Base-by-base conservation (phyloP, 2,113 vertebrate genomes). In the Donacobius atricapilla region DNA sequence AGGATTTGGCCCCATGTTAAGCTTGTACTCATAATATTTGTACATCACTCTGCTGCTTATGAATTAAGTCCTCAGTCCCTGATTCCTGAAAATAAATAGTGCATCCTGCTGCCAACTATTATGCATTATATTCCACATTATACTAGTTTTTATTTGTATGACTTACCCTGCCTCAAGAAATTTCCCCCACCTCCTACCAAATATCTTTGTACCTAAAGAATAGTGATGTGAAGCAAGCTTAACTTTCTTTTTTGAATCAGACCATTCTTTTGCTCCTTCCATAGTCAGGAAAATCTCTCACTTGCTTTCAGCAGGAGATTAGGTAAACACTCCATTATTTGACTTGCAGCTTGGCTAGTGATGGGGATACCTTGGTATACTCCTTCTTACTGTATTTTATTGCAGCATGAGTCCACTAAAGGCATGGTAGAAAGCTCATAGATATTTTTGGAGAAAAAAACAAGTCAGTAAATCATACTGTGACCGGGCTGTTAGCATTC, bases 61-160 rank as follows among this genome's bases (percentile, higher is more conserved):
- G 82, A 95, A 90, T 94, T 94, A 93, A 88, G 35, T 80, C 89
- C 84, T 95, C 37, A 51, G 73, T 85, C 47, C 13, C 37, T 72
- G 92, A 79, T 87, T 91, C 57, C 47, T 37, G 20, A 94, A 96
- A 93, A 96, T 91, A 94, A 96, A 94, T 77, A 93, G 33, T 60
- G 17, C 23, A n/a, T 70, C 89, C 64, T 89, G 57, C 35, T 97
- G 93, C 91, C 92, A 96, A 45, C 73, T 73, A 75, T 95, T 96
- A 95, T 95, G 66, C 66, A 86, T 93, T 96, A 78, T 94, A 84
- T 89, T 94, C 79, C 65, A 83, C 78, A 50, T 45, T 88, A 51
- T 76, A 81, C 13, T 70, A 61, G 15, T 89, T 94, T 91, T 42
- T 79, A 76, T 85, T 73, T 73, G 20, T 76, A 54, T 78, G 51